Conservation (phyloP, 2,113 vertebrate species). For the Hemiscyllium ocellatum region DNA sequence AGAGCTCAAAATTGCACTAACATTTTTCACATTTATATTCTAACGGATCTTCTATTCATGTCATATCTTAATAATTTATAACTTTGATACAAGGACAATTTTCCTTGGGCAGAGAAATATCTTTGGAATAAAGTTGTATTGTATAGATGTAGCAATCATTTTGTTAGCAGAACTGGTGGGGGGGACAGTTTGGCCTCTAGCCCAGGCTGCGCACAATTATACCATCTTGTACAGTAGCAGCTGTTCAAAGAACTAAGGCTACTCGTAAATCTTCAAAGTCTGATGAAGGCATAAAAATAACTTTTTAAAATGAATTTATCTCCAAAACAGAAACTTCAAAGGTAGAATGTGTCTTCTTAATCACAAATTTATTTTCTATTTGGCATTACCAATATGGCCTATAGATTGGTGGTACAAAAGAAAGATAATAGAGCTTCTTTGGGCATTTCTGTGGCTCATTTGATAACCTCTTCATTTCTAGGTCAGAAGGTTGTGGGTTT, state of each 20-base stretch:
- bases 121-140: not conserved
- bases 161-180: not conserved
- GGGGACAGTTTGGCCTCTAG: not conserved
- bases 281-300: not conserved
- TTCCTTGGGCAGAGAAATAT: not conserved
- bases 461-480: not conserved
- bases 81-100: not conserved
- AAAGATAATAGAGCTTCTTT: not conserved
- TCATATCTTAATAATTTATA: not conserved
- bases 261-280: not conserved
- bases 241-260: not conserved
- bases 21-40: not conserved
- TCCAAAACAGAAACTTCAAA: not conserved
- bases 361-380: not conserved
- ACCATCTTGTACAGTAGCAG: not conserved
- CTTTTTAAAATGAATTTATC: not conserved
- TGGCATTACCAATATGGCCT: not conserved
- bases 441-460: too few relatives aligned
- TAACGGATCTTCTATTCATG: not conserved
- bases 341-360: not conserved
- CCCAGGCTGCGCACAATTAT: not conserved
- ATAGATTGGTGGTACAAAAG: not conserved
- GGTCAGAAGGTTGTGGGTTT: not conserved
- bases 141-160: not conserved
- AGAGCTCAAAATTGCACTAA: not conserved